These are phyloP conservation scores for Anhinga anhinga DNA, from an alignment of 2,113 vertebrate species.

Conservation along the genomic window DNA sequence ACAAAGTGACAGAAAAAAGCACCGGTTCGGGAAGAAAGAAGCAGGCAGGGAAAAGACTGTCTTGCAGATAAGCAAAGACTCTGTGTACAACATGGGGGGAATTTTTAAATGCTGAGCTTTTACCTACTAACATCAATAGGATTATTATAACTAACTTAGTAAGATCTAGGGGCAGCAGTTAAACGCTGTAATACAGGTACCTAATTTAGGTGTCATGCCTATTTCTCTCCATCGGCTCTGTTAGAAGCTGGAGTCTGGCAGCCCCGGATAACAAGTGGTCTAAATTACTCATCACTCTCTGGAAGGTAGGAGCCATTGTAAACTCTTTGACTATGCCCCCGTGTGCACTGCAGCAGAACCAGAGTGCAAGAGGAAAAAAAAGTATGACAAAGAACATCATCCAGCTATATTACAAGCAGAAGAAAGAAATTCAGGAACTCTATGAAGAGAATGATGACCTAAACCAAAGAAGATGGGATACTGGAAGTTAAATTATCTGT, in stretches of 20 bases:
- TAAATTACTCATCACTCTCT: slow-evolving; percentile 50
- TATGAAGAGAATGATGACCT: slow-evolving; percentile 32
- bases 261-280: slow-evolving; percentile 56
- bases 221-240: background rate
- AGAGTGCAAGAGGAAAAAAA: background rate
- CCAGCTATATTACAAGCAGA: slow-evolving; percentile 18
- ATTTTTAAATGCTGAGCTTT: background rate
- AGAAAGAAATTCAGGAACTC: slow-evolving; percentile 36
- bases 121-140: background rate
- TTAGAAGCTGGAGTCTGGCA: slow-evolving; percentile 27
- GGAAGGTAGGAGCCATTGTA: slow-evolving; percentile 42
- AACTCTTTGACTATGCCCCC: slow-evolving; percentile 29
- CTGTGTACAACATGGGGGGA: background rate
- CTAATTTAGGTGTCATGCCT: slow-evolving; percentile 40
- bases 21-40: background rate
- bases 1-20: background rate
- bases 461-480: slow-evolving; percentile 39
- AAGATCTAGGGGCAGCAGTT: slow-evolving; percentile 22
- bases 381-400: slow-evolving; percentile 24
- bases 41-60: background rate
- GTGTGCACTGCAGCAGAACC: slow-evolving; percentile 35
- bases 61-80: background rate
- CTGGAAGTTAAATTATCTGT: slow-evolving; percentile 45
- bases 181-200: background rate
- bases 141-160: slow-evolving; percentile 6